Evolutionary conservation across 2,797 vertebrate species (phyloP).

Genomic region (Schizopygopsis malacanthus): DNA sequence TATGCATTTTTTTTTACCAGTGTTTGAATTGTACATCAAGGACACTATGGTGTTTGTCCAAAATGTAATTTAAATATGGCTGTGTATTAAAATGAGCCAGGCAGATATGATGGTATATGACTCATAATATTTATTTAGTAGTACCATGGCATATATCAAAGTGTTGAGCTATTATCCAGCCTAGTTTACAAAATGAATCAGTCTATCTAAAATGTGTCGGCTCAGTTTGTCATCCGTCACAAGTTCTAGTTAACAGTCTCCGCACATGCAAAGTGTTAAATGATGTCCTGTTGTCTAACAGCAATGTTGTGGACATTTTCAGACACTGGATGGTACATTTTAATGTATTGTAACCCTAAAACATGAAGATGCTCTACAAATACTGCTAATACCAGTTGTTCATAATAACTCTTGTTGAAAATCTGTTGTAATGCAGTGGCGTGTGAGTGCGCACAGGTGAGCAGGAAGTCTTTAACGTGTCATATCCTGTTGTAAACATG

Average conservation of each 20-base stretch:
- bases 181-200: background rate
- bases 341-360: background rate
- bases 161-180: background rate
- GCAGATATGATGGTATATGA: background rate
- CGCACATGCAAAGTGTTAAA: background rate
- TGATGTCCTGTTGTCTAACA: slow-evolving; percentile 5
- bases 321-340: background rate
- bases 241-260: background rate
- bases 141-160: background rate
- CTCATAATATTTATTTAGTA: background rate
- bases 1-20: background rate
- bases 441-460: slow-evolving; percentile 10
- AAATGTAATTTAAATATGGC: background rate
- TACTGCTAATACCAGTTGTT: background rate
- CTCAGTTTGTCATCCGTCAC: slow-evolving; percentile 6
- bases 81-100: background rate
- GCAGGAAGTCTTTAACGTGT: slow-evolving; percentile 5
- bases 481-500: slow-evolving; percentile 37
- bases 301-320: background rate
- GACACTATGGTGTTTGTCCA: background rate
- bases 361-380: background rate
- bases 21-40: background rate
- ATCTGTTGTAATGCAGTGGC: background rate
- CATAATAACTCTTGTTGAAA: background rate
- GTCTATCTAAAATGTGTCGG: background rate